Conservation (phyloP, 2,113 vertebrate genomes). For the Varanus salvator region DNA sequence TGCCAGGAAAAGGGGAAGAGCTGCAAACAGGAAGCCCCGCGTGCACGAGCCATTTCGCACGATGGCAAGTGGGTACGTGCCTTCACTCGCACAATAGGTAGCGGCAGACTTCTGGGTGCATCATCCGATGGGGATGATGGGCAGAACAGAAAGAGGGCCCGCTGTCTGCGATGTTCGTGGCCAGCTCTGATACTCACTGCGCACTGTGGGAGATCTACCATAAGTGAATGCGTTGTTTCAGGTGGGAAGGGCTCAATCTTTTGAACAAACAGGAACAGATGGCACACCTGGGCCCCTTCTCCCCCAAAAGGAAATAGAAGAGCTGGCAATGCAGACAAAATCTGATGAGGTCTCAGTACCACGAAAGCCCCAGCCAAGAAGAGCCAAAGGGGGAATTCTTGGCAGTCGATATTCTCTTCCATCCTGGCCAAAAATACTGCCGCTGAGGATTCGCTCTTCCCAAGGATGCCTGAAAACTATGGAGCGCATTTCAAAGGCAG, state of each 20-base stretch:
- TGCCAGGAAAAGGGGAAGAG: slow-evolving; percentile 29
- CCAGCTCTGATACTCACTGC: too few relatives aligned
- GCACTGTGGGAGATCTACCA: too few relatives aligned
- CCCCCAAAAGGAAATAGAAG: not conserved
- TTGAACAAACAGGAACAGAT: not conserved
- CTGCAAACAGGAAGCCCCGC: not conserved
- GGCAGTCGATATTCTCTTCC: not conserved
- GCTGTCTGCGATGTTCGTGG: too few relatives aligned
- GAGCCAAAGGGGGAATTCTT: not conserved
- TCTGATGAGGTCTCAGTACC: not conserved
- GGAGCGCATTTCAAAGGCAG: not conserved
- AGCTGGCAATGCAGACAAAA: slow-evolving; percentile 9
- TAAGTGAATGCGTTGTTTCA: not conserved
- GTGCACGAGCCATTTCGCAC: not conserved
- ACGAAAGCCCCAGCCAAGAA: slow-evolving; percentile 24
- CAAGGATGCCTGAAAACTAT: not conserved
- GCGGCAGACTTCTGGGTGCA: too few relatives aligned
- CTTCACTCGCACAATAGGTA: not conserved
- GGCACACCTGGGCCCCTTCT: rapidly evolving
- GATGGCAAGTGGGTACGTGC: not conserved
- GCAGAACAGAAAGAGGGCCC: too few relatives aligned
- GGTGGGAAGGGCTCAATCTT: not conserved
- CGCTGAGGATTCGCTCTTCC: not conserved
- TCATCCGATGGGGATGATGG: not conserved
- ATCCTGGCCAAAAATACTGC: not conserved